Base-by-base conservation (phyloP, 2,113 vertebrate species). In the Antennarius striatus region DNA sequence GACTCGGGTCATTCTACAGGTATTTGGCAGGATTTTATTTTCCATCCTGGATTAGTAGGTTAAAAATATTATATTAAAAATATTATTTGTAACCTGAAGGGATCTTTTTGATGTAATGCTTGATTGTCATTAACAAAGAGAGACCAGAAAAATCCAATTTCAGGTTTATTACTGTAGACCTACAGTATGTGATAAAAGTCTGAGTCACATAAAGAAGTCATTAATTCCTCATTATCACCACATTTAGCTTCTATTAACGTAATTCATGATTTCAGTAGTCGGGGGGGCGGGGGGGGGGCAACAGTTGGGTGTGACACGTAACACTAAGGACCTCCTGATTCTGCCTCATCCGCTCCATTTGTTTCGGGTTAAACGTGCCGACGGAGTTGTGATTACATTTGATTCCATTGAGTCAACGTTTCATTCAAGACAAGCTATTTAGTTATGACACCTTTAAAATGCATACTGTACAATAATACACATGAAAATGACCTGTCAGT, bases 41-140 rank as follows among this genome's bases (percentile, higher is more conserved):
- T 75, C 36, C 50, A 67, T 58, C 30, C 7, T 58, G 56, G 54
- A 79, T 17, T 36, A 36, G 32, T 61, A 71, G 78, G 75, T 76
- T 64, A 11, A 61, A 54, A 46, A 58, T 36, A 58, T 42, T n/a
- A n/a, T n/a, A n/a, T n/a, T n/a, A n/a, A n/a, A 56, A 30, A 30
- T 28, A 60, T 52, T 15, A 50, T 16, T 64, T 46, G 45, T 1
- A 55, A 50, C 29, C 42, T 53, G 10, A 5, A 29, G 14, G 48
- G 45, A 32, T 69, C 63, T 61, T 36, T 55, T 17, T 9, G 42
- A 61, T 28, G 1, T 12, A 10, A 45, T 45, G 14, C 48, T 51
- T 59, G 11, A 43, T 14, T 56, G 16, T 56, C 16, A 29, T 5
- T 39, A 16, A 46, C 9, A n/a, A 16, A 40, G 11, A 29, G 5